Base-by-base conservation (phyloP, 1,140 invertebrate species). In the Habropoda laboriosa region DNA sequence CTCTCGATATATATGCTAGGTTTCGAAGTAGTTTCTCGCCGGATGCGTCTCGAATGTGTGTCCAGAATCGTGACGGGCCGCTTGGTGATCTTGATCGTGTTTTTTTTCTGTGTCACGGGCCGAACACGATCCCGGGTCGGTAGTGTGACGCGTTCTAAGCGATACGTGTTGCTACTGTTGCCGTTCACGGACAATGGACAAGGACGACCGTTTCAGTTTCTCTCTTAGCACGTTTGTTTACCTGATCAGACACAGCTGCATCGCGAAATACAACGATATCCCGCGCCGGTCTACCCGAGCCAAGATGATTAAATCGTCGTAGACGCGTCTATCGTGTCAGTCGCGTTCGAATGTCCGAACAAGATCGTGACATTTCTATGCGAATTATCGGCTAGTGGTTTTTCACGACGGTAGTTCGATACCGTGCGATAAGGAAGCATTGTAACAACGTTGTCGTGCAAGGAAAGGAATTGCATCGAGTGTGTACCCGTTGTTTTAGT, bases 51-150 rank as follows among this genome's bases (percentile, higher is more conserved):
- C 42, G 68, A 38, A 58, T 40, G 51, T 21, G 30, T 60, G 45
- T 51, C 35, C 57, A 42, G 57, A 60, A 72, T 79, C 58, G 55
- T n/a, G 35, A 74, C 58, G 3, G n/a, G 0, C 10, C 18, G 10
- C 45, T 27, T 40, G 16, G 40, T 72, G 78, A 64, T 79, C 64
- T 77, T 53, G 78, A 81, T 78, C 81, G 47, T 75, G 12, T 58
- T 66, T 68, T 70, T 55, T 82, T 80, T 82, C 73, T 55, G 75
- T 86, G 87, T 85, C 87, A 88, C 77, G 79, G 73, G 57, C 27
- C 80, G 81, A 64, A 42, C 72, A 32, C 35, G 60, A 60, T 73
- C 77, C n/a, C n/a, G 30, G 8, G 30, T n/a, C 55, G 10, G 38
- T 12, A 10, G 42, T 40, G 68, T 78, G 75, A 79, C 58, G 45